Evolutionary conservation across 2,888 invertebrate species (phyloP), one percentile per base, ranked within the genome.

Genomic region (Epinotia ramella): DNA sequence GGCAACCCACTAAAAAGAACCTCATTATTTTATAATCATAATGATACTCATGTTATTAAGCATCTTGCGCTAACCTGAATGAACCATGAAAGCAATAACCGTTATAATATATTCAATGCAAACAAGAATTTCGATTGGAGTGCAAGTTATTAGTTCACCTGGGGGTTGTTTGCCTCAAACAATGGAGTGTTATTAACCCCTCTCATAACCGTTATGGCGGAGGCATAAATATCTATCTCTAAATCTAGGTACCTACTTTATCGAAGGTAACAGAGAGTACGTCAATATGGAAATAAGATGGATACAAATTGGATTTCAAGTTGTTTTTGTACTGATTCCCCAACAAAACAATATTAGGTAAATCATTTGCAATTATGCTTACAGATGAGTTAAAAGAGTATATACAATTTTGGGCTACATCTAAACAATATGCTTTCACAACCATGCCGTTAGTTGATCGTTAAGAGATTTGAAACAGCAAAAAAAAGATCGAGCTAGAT

Each of bases 131-230:
- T 73, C 68, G 53, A 75, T 66, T 44, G 20, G 60, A 75, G 70
- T 75, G 76, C 67, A 62, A 76, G 76, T 76, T 76, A 76, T 72
- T 76, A 72, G 66, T 67, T 67, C 62, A 76, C 76, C 76, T 76
- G 76, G 63, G 76, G 72, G 75, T 40, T 71, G 74, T 65, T 60
- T 76, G 73, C 44, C 60, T 53, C 76, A 76, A 76, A 76, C 76
- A 76, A 71, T 76, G 60, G 66, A 62, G 40, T 33, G 56, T 71
- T 76, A 76, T 72, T 66, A 75, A 62, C 71, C 71, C 75, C 71
- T 62, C 70, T 18, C 59, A 9, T 5, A 69, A 44, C 53, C 33
- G 12, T 66, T 60, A 66, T 70, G 59, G 64, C 24, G n/a, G 33
- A 57, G 44, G 44, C 44, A 69, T 40, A 20, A 40, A 20, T 69